Percentiles rank a stretch among this genome's conserved stretches.
Evolutionary conservation across 2,888 invertebrate genomes (phyloP).

Genomic region (Cactoblastis cactorum): DNA sequence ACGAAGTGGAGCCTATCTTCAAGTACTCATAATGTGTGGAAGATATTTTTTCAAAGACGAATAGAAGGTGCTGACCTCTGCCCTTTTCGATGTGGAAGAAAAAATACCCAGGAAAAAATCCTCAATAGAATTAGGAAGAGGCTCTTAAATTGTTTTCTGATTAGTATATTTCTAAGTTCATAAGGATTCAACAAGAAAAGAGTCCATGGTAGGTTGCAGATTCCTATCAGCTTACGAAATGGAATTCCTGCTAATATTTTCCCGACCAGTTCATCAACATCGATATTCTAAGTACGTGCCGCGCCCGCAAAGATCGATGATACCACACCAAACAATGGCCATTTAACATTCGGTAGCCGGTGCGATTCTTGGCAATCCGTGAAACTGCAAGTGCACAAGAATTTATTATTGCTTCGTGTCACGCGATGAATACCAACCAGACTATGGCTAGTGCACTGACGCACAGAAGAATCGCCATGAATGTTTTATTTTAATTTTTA

Average conservation of each 20-base stretch:
- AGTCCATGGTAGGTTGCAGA: too few species aligned
- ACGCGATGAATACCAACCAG: constrained; percentile 67
- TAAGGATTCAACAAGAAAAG: too few species aligned
- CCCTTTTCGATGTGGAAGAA: too few species aligned
- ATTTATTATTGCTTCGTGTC: constrained; percentile 64
- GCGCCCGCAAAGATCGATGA: constrained; percentile 9
- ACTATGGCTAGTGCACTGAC: constrained; percentile 39
- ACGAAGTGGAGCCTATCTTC: too few species aligned
- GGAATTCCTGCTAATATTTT: not conserved
- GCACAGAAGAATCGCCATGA: not conserved
- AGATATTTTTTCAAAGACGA: too few species aligned
- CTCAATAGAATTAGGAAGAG: too few species aligned
- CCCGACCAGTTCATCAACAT: not conserved
- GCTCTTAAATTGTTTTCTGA: too few species aligned
- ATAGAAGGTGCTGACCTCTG: too few species aligned
- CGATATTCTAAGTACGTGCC: constrained; percentile 9
- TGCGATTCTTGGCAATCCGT: constrained; percentile 67
- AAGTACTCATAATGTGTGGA: too few species aligned
- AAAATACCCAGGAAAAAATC: too few species aligned
- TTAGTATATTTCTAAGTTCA: too few species aligned
- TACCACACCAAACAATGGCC: constrained; percentile 43
- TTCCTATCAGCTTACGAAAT: not conserved
- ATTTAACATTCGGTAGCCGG: constrained; percentile 69
- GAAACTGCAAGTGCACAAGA: constrained; percentile 77
- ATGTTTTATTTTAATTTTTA: too few species aligned